Evolutionary conservation across 2,888 invertebrate genomes (phyloP).

Genomic region (Lithophane socia): DNA sequence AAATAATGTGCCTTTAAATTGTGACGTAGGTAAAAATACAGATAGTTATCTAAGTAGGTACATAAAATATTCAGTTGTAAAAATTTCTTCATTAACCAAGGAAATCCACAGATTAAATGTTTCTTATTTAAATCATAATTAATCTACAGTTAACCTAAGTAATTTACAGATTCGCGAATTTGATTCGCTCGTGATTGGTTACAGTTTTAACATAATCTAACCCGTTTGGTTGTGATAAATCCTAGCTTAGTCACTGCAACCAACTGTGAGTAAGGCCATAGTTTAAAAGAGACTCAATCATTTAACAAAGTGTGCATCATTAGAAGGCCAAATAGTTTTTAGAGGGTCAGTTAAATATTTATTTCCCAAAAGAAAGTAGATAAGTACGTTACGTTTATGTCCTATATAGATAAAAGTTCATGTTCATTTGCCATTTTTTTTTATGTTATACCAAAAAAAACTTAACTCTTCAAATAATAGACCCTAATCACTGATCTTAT

Average conservation of each 20-base stretch:
- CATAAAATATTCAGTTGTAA: background rate
- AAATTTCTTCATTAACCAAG: background rate
- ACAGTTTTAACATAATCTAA: too few species aligned
- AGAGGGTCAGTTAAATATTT: background rate
- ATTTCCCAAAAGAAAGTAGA: background rate
- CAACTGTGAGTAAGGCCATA: too few species aligned
- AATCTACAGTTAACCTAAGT: background rate
- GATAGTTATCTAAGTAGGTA: background rate
- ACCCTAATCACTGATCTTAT: background rate
- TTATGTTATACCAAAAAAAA: background rate
- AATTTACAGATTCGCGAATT: background rate
- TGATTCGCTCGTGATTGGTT: too few species aligned
- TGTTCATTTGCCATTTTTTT: background rate
- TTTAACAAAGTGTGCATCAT: background rate
- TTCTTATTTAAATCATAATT: background rate
- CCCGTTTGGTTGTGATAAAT: too few species aligned
- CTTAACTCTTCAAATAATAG: too few species aligned
- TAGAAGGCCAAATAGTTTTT: too few species aligned
- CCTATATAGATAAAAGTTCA: background rate
- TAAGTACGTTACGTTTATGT: background rate
- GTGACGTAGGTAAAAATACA: background rate
- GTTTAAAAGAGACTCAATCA: background rate
- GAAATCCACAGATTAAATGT: background rate
- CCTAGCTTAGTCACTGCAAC: background rate
- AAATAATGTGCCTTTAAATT: constrained; percentile 9